These are phyloP conservation scores for Sphyrna mokarran DNA, from an alignment of 2,113 vertebrate genomes.

Conservation along the genomic window DNA sequence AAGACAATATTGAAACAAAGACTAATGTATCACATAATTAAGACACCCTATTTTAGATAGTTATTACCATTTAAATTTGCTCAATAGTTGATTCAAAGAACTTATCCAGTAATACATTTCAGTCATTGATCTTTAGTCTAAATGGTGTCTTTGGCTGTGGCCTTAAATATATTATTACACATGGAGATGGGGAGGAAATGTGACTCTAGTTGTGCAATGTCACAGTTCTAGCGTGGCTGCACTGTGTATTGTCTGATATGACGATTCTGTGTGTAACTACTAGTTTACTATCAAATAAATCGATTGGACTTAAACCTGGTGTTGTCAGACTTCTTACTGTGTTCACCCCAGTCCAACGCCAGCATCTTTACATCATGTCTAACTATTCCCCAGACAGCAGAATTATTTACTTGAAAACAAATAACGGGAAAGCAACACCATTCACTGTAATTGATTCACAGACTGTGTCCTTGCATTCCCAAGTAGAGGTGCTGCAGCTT, in stretches of 20 bases:
- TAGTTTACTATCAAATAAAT: no score
- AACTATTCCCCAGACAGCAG: constrained; percentile 44
- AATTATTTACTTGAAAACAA: constrained; percentile 54
- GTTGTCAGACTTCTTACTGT: no score
- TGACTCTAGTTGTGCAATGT: constrained; percentile 40
- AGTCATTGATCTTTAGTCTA: neutral
- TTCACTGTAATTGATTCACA: constrained; percentile 41
- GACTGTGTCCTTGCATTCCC: constrained; percentile 41
- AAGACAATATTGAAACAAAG: neutral
- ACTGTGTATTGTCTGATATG: constrained; percentile 38
- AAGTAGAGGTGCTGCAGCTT: constrained; percentile 49
- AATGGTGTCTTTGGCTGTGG: constrained; percentile 44
- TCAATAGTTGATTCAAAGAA: neutral
- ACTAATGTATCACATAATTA: neutral
- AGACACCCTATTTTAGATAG: neutral
- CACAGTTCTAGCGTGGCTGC: constrained; percentile 39
- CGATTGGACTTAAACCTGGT: no score
- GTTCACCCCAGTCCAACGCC: no score
- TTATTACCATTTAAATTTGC: neutral
- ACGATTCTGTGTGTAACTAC: constrained; percentile 19
- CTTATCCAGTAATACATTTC: no score
- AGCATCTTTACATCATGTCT: no score
- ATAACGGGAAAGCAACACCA: constrained; percentile 49
- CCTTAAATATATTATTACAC: constrained; percentile 30
- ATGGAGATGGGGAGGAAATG: neutral